These are phyloP conservation scores for Xestia c-nigrum DNA, from an alignment of 2,888 invertebrate species.

Conservation along the genomic window DNA sequence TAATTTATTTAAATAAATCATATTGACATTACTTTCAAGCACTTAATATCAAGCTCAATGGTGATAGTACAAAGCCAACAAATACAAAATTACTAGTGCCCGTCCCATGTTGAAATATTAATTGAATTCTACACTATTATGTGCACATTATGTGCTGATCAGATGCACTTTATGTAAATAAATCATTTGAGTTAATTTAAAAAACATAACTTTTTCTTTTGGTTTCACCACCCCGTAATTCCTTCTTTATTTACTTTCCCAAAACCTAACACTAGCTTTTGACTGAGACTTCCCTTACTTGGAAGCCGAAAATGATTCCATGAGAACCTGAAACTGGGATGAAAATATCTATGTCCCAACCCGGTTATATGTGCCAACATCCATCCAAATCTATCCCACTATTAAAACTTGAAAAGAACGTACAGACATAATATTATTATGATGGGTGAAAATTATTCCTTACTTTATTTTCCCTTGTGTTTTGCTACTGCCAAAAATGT, in stretches of 20 bases:
- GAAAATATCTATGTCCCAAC: neutral
- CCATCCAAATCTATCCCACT: neutral
- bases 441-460: neutral
- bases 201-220: slow-evolving; percentile 59
- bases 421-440: neutral
- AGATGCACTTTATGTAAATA: slow-evolving; percentile 71
- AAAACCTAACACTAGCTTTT: neutral
- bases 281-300: neutral
- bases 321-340: neutral
- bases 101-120: slow-evolving; percentile 78
- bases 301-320: neutral
- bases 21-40: slow-evolving; percentile 62
- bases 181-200: slow-evolving; percentile 64
- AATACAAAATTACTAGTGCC: slow-evolving; percentile 74
- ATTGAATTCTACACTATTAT: slow-evolving; percentile 66
- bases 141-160: slow-evolving; percentile 63
- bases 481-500: neutral
- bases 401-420: neutral
- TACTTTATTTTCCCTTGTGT: neutral
- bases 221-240: slow-evolving; percentile 3
- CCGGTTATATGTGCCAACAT: neutral
- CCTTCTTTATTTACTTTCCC: neutral
- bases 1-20: slow-evolving; percentile 66
- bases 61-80: slow-evolving; percentile 80
- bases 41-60: slow-evolving; percentile 71